Evolutionary conservation across 2,888 invertebrate species (phyloP).

Genomic region (Idaea dimidiata): DNA sequence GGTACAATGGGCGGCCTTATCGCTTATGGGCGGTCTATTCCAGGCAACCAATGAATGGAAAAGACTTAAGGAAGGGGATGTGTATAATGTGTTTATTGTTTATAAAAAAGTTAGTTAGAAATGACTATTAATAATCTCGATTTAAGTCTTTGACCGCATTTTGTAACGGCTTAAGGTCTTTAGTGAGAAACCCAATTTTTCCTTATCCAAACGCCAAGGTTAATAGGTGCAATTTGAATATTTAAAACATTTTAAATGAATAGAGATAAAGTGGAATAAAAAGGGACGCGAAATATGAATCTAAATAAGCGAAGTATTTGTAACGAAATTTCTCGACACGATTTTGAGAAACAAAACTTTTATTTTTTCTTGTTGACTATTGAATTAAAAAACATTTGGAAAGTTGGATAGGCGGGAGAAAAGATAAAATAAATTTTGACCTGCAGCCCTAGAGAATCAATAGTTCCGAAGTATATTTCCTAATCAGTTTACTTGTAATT

Average conservation of each 20-base stretch:
- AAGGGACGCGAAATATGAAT: background rate
- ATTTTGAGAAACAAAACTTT: background rate
- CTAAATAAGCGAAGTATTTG: background rate
- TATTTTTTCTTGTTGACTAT: too few relatives aligned
- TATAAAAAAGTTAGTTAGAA: background rate
- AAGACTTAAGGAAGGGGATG: too few relatives aligned
- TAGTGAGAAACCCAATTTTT: background rate
- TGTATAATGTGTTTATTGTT: too few relatives aligned
- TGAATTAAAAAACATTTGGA: too few relatives aligned
- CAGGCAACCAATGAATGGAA: too few relatives aligned
- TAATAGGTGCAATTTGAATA: background rate
- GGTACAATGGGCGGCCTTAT: too few relatives aligned
- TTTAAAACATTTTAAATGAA: background rate
- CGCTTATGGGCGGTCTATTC: too few relatives aligned
- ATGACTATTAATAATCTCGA: background rate
- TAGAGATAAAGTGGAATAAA: background rate
- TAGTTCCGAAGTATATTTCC: too few relatives aligned
- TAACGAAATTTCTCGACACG: background rate
- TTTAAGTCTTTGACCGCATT: background rate
- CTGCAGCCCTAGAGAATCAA: too few relatives aligned
- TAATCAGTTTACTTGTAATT: too few relatives aligned
- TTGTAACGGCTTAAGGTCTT: slow-evolving; percentile 1
- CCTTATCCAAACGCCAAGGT: background rate
- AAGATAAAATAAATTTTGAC: too few relatives aligned
- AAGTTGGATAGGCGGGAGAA: too few relatives aligned